Conservation (phyloP, 2,888 invertebrate species). For the Drymonia ruficornis region DNA sequence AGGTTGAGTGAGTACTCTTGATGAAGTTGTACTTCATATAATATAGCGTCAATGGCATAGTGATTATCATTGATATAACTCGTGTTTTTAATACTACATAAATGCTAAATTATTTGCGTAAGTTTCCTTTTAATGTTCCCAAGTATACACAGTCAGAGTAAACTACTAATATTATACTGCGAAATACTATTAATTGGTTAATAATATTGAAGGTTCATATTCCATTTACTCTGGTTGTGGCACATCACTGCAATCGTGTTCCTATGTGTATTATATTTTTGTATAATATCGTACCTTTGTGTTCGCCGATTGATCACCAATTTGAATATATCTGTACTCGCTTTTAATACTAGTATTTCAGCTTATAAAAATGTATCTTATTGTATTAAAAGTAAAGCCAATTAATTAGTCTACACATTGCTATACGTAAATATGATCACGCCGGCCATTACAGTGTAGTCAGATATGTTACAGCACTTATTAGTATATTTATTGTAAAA, state of each 20-base stretch:
- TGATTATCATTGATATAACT: neutral
- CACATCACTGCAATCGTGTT: neutral
- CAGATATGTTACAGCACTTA: too few relatives aligned
- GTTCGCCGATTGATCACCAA: constrained; percentile 3
- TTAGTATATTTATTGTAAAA: too few relatives aligned
- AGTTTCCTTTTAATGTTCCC: neutral
- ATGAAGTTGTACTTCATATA: too few relatives aligned
- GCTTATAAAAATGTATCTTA: too few relatives aligned
- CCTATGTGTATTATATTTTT: neutral
- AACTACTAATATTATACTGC: neutral
- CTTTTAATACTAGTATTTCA: too few relatives aligned
- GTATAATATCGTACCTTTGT: neutral
- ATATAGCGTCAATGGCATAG: too few relatives aligned
- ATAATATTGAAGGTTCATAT: neutral
- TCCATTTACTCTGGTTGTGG: neutral
- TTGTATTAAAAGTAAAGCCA: too few relatives aligned
- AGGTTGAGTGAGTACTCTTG: neutral
- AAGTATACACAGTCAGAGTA: neutral
- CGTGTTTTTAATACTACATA: neutral
- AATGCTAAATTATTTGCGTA: neutral
- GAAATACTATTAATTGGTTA: neutral
- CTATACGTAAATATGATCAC: too few relatives aligned
- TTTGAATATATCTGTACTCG: neutral
- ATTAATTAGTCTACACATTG: too few relatives aligned
- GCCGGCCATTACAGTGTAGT: too few relatives aligned